phyloP scores from a whole-genome alignment of 2,797 vertebrate species.

The Poliocrania exsul region DNA sequence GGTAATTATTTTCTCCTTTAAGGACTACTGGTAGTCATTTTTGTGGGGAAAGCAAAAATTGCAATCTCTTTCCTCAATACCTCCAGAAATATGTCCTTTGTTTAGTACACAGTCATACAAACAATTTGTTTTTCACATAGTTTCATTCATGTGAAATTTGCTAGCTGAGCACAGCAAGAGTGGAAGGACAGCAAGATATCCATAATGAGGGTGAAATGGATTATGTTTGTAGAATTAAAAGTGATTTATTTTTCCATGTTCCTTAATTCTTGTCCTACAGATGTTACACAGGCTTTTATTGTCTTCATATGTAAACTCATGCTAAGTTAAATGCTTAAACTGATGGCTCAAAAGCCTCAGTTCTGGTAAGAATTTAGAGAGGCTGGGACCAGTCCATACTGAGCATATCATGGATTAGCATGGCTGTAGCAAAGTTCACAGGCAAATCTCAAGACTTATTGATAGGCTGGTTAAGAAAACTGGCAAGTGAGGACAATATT shows the following conservation, averaged over 20 bases:
- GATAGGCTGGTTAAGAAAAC: not conserved
- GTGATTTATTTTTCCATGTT: not conserved
- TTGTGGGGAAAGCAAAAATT: not conserved
- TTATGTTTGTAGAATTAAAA: not conserved
- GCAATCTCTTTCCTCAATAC: not conserved
- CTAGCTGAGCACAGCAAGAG: not conserved
- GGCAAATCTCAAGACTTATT: not conserved
- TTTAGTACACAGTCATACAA: not conserved
- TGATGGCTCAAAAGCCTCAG: not conserved
- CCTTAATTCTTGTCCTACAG: not conserved
- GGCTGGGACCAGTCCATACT: not conserved
- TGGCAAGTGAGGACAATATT: not conserved
- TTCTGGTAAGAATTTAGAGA: not conserved
- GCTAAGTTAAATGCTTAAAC: not conserved
- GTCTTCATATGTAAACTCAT: not conserved
- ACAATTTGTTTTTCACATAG: not conserved
- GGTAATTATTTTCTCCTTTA: not conserved
- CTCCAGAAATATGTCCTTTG: not conserved
- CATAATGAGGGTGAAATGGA: not conserved
- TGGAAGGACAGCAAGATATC: not conserved
- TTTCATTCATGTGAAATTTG: not conserved
- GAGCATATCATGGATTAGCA: not conserved
- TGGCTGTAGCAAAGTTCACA: not conserved
- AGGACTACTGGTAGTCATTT: not conserved
- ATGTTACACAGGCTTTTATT: not conserved